Base-by-base conservation (phyloP, 2,888 invertebrate genomes). In the Drosophila fulvimacula region DNA sequence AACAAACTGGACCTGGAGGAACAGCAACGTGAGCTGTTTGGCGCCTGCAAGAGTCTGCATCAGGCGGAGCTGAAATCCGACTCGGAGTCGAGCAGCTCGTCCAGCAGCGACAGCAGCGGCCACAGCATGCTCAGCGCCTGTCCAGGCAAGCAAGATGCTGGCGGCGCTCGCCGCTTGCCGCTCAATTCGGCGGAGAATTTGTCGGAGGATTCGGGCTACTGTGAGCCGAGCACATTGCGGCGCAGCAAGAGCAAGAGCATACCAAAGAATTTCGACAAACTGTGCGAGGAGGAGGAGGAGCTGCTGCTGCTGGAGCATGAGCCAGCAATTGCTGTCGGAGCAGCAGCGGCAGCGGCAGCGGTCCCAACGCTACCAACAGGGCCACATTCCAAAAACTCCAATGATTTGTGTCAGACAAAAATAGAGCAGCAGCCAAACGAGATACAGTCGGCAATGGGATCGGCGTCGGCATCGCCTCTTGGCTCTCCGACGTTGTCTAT, bases 181-280 rank as follows among this genome's bases (percentile, higher is more conserved):
- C 95, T 95, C 82, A 94, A 94, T 82, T 96, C 96, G 49, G 95
- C 95, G 24, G 96, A 96, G 91, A 96, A 96, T 93, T 93, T 96
- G 76, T 96, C 96, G 89, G 96, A 96, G 91, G 96, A 96, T 92
- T 96, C 96, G 84, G 96, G 96, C 59, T 96, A 95, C 92, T 94
- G 96, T 88, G 96, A 96, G 76, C 90, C 90, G 32, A 83, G 89
- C 39, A 82, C 90, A 48, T 60, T 90, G 79, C 73, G 88, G 11
- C 83, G 91, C 38, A 73, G 82, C 38, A 93, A 93, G 83, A 93
- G 93, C 32, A 93, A 92, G 78, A 93, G 93, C 67, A 93, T 93
- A 76, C 93, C 93, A 55, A 93, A 93, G 86, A 93, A 93, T 81
- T 91, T 92, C 77, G 92, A 92, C 56, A 92, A 92, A 67, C 91